Evolutionary conservation across 2,797 vertebrate genomes (phyloP).

Genomic region (Neosilurus hyrtlii): DNA sequence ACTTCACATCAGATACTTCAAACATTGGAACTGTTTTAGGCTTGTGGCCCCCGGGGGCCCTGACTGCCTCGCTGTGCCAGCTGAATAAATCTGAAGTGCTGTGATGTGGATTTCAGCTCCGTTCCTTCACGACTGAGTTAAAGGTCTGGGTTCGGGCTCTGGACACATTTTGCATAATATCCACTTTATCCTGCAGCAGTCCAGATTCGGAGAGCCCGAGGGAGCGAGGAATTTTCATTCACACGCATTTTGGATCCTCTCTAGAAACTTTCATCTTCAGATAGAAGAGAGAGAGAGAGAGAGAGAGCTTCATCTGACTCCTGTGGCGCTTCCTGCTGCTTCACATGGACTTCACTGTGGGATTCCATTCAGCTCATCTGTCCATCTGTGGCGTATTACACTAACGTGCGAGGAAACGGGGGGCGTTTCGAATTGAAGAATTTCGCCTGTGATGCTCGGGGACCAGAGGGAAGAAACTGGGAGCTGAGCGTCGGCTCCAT

Average conservation of each 20-base stretch:
- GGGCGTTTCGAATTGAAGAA: neutral
- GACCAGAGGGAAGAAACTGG: neutral
- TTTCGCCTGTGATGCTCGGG: neutral
- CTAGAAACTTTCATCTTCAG: constrained; percentile 43
- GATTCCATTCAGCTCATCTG: constrained; percentile 11
- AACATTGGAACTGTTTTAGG: neutral
- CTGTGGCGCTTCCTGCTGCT: neutral
- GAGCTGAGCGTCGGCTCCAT: neutral
- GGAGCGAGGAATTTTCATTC: constrained; percentile 15
- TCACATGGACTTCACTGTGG: neutral
- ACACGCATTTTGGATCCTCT: constrained; percentile 31
- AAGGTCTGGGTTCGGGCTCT: neutral
- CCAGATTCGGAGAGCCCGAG: neutral
- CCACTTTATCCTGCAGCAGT: neutral
- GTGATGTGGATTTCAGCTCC: neutral
- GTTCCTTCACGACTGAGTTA: neutral
- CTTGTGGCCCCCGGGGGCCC: too few species aligned
- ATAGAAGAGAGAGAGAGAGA: constrained; percentile 12
- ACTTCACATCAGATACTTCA: too few species aligned
- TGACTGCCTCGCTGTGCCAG: neutral
- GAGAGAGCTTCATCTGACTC: neutral
- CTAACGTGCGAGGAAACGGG: constrained; percentile 21
- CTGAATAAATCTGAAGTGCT: neutral
- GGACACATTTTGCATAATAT: neutral
- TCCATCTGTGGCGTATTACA: constrained; percentile 20